Evolutionary conservation across 1,140 invertebrate species (phyloP).

Genomic region (Achatina immaculata): DNA sequence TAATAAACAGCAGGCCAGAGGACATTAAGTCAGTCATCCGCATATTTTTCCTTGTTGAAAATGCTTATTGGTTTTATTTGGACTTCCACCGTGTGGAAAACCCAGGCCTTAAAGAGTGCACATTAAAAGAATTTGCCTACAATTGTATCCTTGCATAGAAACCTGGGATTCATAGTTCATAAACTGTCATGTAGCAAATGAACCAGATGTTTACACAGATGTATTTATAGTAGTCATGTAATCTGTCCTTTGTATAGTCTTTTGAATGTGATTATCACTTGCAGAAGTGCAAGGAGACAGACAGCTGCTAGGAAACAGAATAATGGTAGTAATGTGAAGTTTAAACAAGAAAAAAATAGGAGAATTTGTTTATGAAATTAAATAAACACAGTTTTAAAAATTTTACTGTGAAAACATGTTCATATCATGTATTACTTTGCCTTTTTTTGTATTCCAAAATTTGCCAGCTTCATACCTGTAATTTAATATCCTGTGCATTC

Average conservation of each 20-base stretch:
- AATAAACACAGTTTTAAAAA: too few relatives aligned
- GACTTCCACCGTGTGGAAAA: conserved; percentile 36
- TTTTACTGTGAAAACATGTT: too few relatives aligned
- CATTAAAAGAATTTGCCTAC: conserved; percentile 26
- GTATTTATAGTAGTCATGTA: neutral
- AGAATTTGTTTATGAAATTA: too few relatives aligned
- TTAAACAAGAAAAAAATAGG: too few relatives aligned
- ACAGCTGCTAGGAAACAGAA: too few relatives aligned
- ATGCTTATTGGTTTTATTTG: conserved; percentile 35
- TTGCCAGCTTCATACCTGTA: too few relatives aligned
- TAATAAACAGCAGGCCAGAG: conserved; percentile 34
- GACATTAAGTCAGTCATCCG: conserved; percentile 23
- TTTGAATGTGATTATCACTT: neutral
- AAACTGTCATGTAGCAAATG: too few relatives aligned
- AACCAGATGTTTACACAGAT: neutral
- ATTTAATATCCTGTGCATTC: too few relatives aligned
- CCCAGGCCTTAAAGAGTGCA: conserved; percentile 15
- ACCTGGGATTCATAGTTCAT: neutral
- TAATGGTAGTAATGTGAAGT: too few relatives aligned
- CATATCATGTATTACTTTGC: too few relatives aligned
- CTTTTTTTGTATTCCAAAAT: too few relatives aligned
- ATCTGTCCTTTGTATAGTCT: neutral
- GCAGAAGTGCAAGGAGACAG: too few relatives aligned
- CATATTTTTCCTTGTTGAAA: conserved; percentile 36
- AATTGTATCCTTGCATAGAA: conserved; percentile 32